phyloP scores from a whole-genome alignment of 2,797 vertebrate genomes.

The Pteropus rufus region DNA sequence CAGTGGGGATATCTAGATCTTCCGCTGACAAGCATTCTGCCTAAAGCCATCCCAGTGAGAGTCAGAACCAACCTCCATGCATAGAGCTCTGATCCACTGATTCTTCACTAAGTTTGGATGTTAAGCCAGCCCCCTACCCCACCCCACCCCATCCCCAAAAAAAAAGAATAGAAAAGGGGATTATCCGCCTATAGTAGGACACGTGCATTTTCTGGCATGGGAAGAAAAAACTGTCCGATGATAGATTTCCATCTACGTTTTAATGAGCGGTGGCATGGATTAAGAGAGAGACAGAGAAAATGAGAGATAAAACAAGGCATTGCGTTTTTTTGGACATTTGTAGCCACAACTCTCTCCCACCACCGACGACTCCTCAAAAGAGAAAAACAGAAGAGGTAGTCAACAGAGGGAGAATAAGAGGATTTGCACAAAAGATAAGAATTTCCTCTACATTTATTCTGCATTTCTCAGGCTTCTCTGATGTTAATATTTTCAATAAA shows the following conservation, averaged over 20 bases:
- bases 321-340: not conserved
- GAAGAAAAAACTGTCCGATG: not conserved
- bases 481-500: not conserved
- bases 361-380: not conserved
- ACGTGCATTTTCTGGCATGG: not conserved
- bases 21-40: not conserved
- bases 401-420: not conserved
- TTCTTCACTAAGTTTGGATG: not conserved
- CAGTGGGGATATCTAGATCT: not conserved
- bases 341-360: not conserved
- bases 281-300: conserved; percentile 11
- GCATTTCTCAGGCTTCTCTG: not conserved
- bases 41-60: not conserved
- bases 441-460: not conserved
- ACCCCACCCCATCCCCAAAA: no score
- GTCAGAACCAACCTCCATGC: not conserved
- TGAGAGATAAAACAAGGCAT: conserved; percentile 5
- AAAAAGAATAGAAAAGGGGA: not conserved
- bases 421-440: not conserved
- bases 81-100: not conserved
- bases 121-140: not conserved
- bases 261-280: conserved; percentile 4
- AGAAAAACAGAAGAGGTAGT: not conserved
- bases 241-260: not conserved
- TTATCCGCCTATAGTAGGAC: not conserved